A percentile compares a stretch with the other conserved stretches of the same genome.
phyloP scores from a whole-genome alignment of 2,888 invertebrate genomes.

The Mimachlamys varia region DNA sequence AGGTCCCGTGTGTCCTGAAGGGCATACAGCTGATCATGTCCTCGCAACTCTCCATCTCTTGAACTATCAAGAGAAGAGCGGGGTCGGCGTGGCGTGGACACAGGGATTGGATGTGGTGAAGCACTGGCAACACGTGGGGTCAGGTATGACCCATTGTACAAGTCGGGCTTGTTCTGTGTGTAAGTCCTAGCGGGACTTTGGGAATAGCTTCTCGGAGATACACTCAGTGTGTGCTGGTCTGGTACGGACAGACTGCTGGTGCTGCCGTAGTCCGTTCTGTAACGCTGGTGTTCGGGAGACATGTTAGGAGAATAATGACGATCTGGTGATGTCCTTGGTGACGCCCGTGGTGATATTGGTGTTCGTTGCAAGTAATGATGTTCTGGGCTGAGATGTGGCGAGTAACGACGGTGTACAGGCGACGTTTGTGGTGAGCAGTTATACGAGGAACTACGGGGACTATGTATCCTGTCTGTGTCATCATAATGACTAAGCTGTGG shows the following conservation, averaged over 20 bases:
- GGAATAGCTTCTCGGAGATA: neutral
- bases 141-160: neutral
- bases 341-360: neutral
- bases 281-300: constrained; percentile 46
- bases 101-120: constrained; percentile 18
- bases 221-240: neutral
- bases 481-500: constrained; percentile 49
- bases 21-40: constrained; percentile 50
- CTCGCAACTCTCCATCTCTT: constrained; percentile 41
- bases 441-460: constrained; percentile 15
- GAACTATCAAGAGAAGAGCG: constrained; percentile 20
- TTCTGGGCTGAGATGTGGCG: constrained; percentile 48
- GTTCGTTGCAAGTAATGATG: constrained; percentile 42
- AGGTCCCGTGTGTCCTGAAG: constrained; percentile 64
- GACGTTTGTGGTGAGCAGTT: neutral
- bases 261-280: constrained; percentile 35
- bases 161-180: neutral
- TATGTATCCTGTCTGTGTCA: neutral
- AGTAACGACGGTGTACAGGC: constrained; percentile 36
- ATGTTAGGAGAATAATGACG: neutral
- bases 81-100: constrained; percentile 37
- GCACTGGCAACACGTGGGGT: neutral
- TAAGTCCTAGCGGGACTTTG: neutral
- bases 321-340: neutral
- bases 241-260: neutral